Percentiles rank a stretch among this genome's conserved stretches.
These are phyloP conservation scores for Abrostola triplasia DNA, from an alignment of 2,888 invertebrate species.

Conservation along the genomic window DNA sequence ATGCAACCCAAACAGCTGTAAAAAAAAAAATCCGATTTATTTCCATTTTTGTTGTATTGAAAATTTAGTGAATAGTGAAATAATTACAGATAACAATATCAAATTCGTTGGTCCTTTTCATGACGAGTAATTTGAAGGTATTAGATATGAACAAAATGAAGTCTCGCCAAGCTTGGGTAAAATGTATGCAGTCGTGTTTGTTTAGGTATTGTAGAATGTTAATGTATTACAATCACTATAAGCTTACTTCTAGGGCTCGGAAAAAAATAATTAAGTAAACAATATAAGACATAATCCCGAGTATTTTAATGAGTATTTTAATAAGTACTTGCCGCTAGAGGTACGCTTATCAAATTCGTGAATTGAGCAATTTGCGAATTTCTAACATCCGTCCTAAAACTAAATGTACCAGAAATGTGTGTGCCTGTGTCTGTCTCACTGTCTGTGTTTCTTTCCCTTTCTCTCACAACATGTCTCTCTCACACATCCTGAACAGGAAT, in stretches of 20 bases:
- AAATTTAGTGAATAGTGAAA: too few relatives aligned
- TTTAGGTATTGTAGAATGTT: conserved; percentile 45
- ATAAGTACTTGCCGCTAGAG: conserved; percentile 14
- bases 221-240: conserved; percentile 27
- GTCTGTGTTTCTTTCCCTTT: conserved; percentile 87
- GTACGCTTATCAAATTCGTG: conserved; percentile 27
- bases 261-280: not conserved
- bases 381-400: conserved; percentile 33
- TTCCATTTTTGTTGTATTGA: too few relatives aligned
- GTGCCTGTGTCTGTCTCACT: conserved; percentile 87
- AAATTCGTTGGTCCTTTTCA: too few relatives aligned
- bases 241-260: conserved; percentile 18
- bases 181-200: conserved; percentile 34
- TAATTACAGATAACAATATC: too few relatives aligned
- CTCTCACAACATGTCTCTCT: conserved; percentile 86
- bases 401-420: conserved; percentile 68
- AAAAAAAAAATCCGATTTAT: too few relatives aligned
- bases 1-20: too few relatives aligned
- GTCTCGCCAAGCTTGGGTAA: conserved; percentile 34
- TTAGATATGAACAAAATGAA: too few relatives aligned
- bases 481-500: conserved; percentile 86
- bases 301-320: not conserved
- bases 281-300: not conserved
- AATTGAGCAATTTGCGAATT: conserved; percentile 26
- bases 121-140: too few relatives aligned